Conservation (phyloP, 2,888 invertebrate species). For the Embidobia sp. region DNA sequence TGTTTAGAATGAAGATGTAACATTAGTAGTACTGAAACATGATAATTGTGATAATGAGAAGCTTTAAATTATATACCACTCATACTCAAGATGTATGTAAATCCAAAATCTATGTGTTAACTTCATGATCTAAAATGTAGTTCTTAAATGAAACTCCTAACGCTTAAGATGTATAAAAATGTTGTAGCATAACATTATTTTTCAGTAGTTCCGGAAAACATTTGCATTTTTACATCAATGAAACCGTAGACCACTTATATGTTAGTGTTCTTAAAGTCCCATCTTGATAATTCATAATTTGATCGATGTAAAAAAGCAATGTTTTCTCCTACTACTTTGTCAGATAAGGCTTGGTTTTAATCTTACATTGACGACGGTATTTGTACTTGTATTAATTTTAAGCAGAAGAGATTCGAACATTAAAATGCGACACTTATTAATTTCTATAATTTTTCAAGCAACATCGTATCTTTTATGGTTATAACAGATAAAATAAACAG, state of each 20-base stretch:
- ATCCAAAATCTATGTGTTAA: conserved; percentile 19
- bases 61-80: too few relatives aligned
- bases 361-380: conserved; percentile 20
- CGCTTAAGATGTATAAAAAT: conserved; percentile 6
- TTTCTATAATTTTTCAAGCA: too few relatives aligned
- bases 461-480: background rate
- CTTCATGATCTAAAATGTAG: conserved; percentile 14
- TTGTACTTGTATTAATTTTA: conserved; percentile 19
- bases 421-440: too few relatives aligned
- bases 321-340: conserved; percentile 41
- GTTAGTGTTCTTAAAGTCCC: too few relatives aligned
- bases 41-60: too few relatives aligned
- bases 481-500: too few relatives aligned
- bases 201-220: conserved; percentile 37
- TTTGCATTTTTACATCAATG: background rate
- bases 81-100: conserved; percentile 12
- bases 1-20: conserved; percentile 19
- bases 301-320: too few relatives aligned
- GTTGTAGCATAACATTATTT: conserved; percentile 15
- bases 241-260: too few relatives aligned
- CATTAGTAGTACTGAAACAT: too few relatives aligned
- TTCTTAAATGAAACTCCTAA: conserved; percentile 17
- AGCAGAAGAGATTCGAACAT: too few relatives aligned
- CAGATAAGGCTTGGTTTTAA: conserved; percentile 20
- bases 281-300: too few relatives aligned